These are phyloP conservation scores for Ammodramus savannarum DNA, from an alignment of 2,113 vertebrate species.

Conservation along the genomic window DNA sequence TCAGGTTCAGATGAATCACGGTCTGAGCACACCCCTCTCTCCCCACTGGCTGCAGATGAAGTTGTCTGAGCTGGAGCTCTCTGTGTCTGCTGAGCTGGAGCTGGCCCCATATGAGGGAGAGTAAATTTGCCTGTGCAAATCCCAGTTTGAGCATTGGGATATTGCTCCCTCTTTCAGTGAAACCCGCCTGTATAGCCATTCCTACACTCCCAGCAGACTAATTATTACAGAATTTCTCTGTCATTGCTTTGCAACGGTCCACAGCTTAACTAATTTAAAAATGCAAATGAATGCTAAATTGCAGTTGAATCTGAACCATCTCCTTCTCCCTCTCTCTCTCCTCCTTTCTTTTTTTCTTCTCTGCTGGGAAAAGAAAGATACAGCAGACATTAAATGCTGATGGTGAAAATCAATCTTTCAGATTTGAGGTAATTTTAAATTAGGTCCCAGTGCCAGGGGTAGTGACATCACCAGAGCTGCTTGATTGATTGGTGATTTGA, in stretches of 20 bases:
- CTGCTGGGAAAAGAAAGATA: slow-evolving; percentile 5
- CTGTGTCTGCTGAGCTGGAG: neutral
- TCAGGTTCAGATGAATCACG: neutral
- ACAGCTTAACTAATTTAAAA: slow-evolving; percentile 77
- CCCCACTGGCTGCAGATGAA: neutral
- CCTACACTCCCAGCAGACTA: slow-evolving; percentile 52
- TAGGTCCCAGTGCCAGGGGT: slow-evolving; percentile 2
- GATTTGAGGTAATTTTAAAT: slow-evolving; percentile 50
- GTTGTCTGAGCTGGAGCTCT: neutral
- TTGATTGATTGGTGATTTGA: slow-evolving; percentile 24
- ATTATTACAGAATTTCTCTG: slow-evolving; percentile 75
- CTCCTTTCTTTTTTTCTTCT: neutral
- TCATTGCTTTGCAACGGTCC: slow-evolving; percentile 73
- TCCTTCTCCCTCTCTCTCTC: neutral
- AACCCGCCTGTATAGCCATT: neutral
- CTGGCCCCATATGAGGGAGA: neutral
- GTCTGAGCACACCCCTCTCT: neutral
- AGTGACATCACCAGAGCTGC: slow-evolving; percentile 44
- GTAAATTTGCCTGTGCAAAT: neutral
- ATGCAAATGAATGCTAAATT: slow-evolving; percentile 77
- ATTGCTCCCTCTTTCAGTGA: slow-evolving; percentile 12
- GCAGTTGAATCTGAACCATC: slow-evolving; percentile 42
- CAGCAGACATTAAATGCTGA: slow-evolving; percentile 33
- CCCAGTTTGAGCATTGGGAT: slow-evolving; percentile 7
- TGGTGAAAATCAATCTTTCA: slow-evolving; percentile 52